Evolutionary conservation across 1,140 invertebrate species (phyloP).

Genomic region (Bilobella aurantiaca): DNA sequence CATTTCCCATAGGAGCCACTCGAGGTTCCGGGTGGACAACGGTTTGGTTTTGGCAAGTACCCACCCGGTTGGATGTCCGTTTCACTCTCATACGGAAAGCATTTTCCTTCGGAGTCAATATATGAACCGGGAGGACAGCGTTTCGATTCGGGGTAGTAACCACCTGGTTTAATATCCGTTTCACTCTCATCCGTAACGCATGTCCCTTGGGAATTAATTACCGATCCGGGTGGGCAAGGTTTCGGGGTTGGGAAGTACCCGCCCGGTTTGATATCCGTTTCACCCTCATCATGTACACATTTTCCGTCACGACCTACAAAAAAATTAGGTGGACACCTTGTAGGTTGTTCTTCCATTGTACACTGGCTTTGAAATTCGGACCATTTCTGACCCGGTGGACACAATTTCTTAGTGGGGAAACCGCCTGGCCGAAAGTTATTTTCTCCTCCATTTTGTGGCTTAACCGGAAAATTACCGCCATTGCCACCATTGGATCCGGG

Average conservation of each 20-base stretch:
- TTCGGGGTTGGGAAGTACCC: background rate
- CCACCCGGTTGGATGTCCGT: background rate
- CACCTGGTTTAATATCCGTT: background rate
- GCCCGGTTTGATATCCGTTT: background rate
- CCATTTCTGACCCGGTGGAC: too few relatives aligned
- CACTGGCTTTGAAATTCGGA: background rate
- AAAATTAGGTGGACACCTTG: background rate
- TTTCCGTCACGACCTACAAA: too few relatives aligned
- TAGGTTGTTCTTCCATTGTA: background rate
- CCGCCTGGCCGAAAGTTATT: too few relatives aligned
- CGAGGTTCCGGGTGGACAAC: background rate
- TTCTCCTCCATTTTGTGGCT: too few relatives aligned
- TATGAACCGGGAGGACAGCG: background rate
- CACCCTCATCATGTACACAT: background rate
- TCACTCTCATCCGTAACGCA: background rate
- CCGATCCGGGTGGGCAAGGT: background rate
- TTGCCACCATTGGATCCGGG: too few relatives aligned
- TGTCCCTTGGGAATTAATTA: background rate
- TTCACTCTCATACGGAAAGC: background rate
- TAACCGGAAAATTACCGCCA: too few relatives aligned
- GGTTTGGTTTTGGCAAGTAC: background rate
- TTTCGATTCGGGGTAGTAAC: background rate
- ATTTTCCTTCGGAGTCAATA: background rate
- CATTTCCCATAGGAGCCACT: background rate
- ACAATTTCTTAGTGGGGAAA: background rate